phyloP scores from a whole-genome alignment of 23 tunicate genomes.

The Corella eumyota region DNA sequence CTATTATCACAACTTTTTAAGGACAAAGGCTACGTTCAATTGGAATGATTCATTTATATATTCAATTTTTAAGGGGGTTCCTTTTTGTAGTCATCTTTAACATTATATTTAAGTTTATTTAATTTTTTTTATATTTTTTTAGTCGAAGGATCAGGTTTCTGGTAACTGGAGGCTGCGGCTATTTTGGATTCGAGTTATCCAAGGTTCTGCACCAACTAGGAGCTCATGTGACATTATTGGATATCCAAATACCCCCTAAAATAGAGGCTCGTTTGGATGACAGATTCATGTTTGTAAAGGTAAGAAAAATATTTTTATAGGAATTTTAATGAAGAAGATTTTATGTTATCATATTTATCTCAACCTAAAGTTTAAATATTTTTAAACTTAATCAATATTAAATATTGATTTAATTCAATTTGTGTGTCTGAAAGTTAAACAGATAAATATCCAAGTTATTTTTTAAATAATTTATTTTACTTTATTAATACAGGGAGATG shows the following conservation, averaged over 20 bases:
- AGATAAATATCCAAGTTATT: background rate
- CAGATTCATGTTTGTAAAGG: constrained; percentile 44
- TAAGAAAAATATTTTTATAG: background rate
- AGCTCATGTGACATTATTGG: constrained; percentile 55
- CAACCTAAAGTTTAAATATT: background rate
- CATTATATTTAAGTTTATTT: background rate
- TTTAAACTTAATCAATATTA: background rate
- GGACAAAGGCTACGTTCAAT: too few species aligned
- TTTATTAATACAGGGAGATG: constrained; percentile 77
- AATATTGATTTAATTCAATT: background rate
- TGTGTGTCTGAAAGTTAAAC: constrained; percentile 1
- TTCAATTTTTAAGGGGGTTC: too few species aligned
- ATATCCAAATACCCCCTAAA: constrained; percentile 35
- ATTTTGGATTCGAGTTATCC: constrained; percentile 61
- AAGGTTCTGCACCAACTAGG: constrained; percentile 56
- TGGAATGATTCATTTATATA: too few species aligned
- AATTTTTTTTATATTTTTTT: background rate
- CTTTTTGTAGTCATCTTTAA: too few species aligned
- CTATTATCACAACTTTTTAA: too few species aligned
- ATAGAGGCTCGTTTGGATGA: constrained; percentile 43
- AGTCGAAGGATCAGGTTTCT: constrained; percentile 56
- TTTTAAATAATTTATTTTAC: too few species aligned
- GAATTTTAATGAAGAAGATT: background rate
- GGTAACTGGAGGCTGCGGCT: constrained; percentile 93
- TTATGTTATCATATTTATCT: background rate